Base-by-base conservation (phyloP, 2,888 invertebrate species). In the Cheilosia vernalis region DNA sequence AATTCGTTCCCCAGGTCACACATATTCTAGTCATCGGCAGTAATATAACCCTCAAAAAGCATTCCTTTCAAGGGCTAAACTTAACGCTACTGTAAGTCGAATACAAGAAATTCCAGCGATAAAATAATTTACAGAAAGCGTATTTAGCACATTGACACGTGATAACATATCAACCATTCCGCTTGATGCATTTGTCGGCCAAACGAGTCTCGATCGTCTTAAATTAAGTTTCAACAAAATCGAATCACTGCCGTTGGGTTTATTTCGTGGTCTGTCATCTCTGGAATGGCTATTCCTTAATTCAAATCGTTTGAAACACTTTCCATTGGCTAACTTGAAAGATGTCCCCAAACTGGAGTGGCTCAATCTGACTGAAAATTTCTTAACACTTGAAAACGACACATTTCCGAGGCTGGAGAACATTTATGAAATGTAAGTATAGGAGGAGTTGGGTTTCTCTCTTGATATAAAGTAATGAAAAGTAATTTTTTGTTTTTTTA, bases 321-420 rank as follows among this genome's bases (percentile, higher is more conserved):
- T 93, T 55, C 91, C 93, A 88, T 88, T 93, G 85, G 88, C 89
- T 0, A 92, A 92, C 78, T 91, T 94, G 51, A 88, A 89, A 21
- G 90, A 92, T 73, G 90, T 93, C 87, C 89, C 88, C 1, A 87
- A 88, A 6, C 88, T 94, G 53, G 89, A 91, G 60, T 93, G 93
- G 91, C 89, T 94, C 89, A 90, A 93, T 87, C 88, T 94, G 60
- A 92, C 92, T 15, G 88, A 92, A 42, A 94, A 94, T 90, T 89
- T 89, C 13, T 88, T 94, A 47, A 93, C 92, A 3, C 89, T 93
- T 66, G 89, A 90, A 44, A 90, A 91, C 37, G 91, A 93, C 58
- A 89, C 87, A 49, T 92, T 94, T 88, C 93, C 94, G 9, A 88
- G 89, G 83, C 89, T 94, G 86, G 92, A 92, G 9, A 90, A 89